Conservation (phyloP, 2,797 vertebrate species). For the Halcyon smyrnensis region DNA sequence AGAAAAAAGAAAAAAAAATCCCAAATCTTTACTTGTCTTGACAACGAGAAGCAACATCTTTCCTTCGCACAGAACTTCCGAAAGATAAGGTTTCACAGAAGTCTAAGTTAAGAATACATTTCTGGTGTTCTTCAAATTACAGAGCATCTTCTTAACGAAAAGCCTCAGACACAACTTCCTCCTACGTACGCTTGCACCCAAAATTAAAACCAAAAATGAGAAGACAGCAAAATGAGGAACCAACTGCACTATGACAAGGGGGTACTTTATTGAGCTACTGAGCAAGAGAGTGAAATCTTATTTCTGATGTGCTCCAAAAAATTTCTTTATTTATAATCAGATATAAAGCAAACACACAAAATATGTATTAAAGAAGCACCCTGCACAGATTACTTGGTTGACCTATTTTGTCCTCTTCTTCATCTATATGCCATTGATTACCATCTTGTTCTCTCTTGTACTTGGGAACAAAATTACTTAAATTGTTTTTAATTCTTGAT, state of each 20-base stretch:
- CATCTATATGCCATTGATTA: background rate
- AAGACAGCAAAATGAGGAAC: background rate
- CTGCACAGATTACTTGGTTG: background rate
- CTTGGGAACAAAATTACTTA: background rate
- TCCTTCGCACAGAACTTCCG: background rate
- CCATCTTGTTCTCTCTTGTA: background rate
- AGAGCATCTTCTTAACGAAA: background rate
- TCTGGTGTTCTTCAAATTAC: background rate
- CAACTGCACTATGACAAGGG: background rate
- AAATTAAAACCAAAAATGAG: conserved; percentile 16
- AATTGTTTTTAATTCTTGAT: background rate
- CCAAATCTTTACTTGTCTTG: background rate
- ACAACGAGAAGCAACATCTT: background rate
- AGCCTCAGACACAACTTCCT: background rate
- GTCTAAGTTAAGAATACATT: background rate
- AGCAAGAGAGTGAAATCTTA: background rate
- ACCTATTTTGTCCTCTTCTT: background rate
- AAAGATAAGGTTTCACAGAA: background rate
- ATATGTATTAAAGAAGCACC: background rate
- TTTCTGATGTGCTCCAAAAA: background rate
- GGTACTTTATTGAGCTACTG: background rate
- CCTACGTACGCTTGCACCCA: background rate
- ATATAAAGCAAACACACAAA: background rate
- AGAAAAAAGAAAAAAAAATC: background rate
- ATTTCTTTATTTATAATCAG: background rate